These are phyloP conservation scores for Mythimna ferrago DNA, from an alignment of 2,888 invertebrate species.

Conservation along the genomic window DNA sequence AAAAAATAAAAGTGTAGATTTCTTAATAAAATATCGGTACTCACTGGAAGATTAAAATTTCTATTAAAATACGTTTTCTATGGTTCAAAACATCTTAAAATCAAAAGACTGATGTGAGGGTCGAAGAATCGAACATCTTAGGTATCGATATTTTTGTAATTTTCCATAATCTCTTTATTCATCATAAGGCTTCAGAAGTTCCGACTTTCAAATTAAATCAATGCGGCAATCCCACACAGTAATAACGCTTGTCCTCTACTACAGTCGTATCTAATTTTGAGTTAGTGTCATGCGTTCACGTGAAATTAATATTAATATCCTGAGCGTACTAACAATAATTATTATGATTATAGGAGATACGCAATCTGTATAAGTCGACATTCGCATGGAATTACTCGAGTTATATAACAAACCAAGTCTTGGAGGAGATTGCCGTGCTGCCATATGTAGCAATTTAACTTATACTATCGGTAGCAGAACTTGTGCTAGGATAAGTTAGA, in stretches of 20 bases:
- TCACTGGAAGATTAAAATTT: background rate
- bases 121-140: background rate
- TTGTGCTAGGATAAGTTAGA: slow-evolving; percentile 34
- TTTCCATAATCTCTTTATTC: background rate
- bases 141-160: too few species aligned
- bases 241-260: slow-evolving; percentile 23
- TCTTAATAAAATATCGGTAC: background rate
- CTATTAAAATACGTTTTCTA: background rate
- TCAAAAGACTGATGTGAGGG: background rate
- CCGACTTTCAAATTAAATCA: slow-evolving; percentile 11
- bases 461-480: slow-evolving; percentile 43
- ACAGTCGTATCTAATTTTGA: slow-evolving; percentile 55
- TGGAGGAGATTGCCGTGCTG: slow-evolving; percentile 23
- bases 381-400: slow-evolving; percentile 44
- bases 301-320: slow-evolving; percentile 59
- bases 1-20: background rate
- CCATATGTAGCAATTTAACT: slow-evolving; percentile 59
- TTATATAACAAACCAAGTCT: slow-evolving; percentile 46
- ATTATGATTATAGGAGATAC: slow-evolving; percentile 52
- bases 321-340: slow-evolving; percentile 48
- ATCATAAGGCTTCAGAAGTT: background rate
- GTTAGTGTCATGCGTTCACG: slow-evolving; percentile 53
- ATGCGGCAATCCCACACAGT: slow-evolving; percentile 13
- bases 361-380: slow-evolving; percentile 41
- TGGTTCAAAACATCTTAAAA: background rate